These are phyloP conservation scores for Automeris io DNA, from an alignment of 2,888 invertebrate genomes.

Conservation along the genomic window DNA sequence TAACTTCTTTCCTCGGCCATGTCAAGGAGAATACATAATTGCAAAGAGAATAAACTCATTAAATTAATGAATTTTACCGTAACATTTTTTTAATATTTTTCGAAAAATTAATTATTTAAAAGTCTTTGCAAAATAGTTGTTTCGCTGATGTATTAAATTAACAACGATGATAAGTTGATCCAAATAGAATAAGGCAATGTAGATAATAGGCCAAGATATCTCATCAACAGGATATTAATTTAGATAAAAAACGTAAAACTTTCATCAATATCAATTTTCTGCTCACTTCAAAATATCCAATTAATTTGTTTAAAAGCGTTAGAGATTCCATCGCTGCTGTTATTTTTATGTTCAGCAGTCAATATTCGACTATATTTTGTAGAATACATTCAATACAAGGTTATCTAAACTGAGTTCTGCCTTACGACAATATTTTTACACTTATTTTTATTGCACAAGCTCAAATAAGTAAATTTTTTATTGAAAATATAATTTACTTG, in stretches of 20 bases:
- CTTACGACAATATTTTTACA: too few species aligned
- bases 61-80: too few species aligned
- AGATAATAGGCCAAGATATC: constrained; percentile 13
- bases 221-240: constrained; percentile 34
- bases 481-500: not conserved
- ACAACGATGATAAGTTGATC: too few species aligned
- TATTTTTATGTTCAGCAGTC: not conserved
- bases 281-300: constrained; percentile 44
- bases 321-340: constrained; percentile 3
- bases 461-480: not conserved
- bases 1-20: too few species aligned
- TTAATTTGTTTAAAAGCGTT: constrained; percentile 41
- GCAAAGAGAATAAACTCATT: too few species aligned
- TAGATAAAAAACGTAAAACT: constrained; percentile 41
- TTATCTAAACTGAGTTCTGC: constrained; percentile 18
- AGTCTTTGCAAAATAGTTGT: too few species aligned
- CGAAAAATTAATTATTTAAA: too few species aligned
- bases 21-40: too few species aligned
- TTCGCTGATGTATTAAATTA: too few species aligned
- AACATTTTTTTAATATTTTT: too few species aligned
- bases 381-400: constrained; percentile 1
- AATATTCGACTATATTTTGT: not conserved
- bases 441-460: too few species aligned
- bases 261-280: constrained; percentile 65
- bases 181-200: too few species aligned